Evolutionary conservation across 2,888 invertebrate genomes (phyloP), one percentile per base, ranked within the genome.

Genomic region (Chydorus sphaericus): DNA sequence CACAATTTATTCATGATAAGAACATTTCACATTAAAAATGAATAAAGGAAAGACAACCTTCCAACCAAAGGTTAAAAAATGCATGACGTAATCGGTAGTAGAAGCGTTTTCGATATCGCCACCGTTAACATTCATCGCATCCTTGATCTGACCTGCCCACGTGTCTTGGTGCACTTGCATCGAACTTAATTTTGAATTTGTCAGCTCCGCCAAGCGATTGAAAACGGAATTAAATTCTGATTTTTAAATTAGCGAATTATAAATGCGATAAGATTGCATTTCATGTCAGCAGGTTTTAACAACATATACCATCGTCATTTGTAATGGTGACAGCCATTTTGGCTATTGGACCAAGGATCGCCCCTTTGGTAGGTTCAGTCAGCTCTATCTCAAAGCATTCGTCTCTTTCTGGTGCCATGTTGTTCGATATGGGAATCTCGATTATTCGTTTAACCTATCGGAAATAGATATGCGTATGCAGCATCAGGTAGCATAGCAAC

Each of bases 321-420:
- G 73, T 72, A 53, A 76, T 75, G 4, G 76, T 76, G 11, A 76
- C 69, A 20, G 72, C 72, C 20, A 70, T 69, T 59, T 70, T 66
- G 57, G 69, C 68, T n/a, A 70, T 65, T 49, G 67, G 65, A 26
- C 75, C 75, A 16, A 76, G 62, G 48, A 65, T 66, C 1, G 76
- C 74, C 8, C 77, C 72, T 4, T 70, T 71, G 29, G 66, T 62
- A 2, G 73, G 66, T 8, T 69, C 70, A 48, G 67, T 67, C 8
- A 76, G 62, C 59, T 75, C 74, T 18, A 79, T 66, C 61, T 76
- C 75, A 66, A 79, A 79, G 59, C 75, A 74, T 63, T 78, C 78
- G 63, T 77, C 77, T 65, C 77, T 77, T 62, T 77, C 77, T 14
- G 75, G 72, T 55, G 72, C 70, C 69, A 73, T 69, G 61, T 77